Base-by-base conservation (phyloP, 92 coral and sea anemone genomes). In the Virgularia gustaviana region DNA sequence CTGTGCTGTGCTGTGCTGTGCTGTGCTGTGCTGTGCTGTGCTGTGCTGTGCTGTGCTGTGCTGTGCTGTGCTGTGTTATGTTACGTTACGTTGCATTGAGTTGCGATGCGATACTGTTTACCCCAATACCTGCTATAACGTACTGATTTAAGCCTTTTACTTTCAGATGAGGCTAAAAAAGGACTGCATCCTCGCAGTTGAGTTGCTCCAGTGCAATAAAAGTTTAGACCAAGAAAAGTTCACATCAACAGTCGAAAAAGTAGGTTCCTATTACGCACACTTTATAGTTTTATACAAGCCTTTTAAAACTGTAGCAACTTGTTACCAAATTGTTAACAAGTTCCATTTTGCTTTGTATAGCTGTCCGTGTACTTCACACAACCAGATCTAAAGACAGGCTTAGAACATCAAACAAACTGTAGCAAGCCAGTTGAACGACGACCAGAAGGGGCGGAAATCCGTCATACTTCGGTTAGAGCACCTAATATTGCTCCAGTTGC, bases 201-300 rank as follows among this genome's bases (percentile, higher is more conserved):
- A 92, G 52, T 86, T 92, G 45, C 84, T 92, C 30, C 88, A 92
- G 74, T 92, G 98, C 59, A 89, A 92, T 73, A 89, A 86, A 73
- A 79, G 90, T 10, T 47, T 86, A 72, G 94, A 86, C 81, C 83
- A 54, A 76, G 75, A 77, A 42, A 79, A 77, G 27, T 88, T 89
- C 27, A 49, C 89, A 25, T 64, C 59, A 38, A 79, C 83, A 36
- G 78, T 92, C 6, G 72, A 83, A 33, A 71, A 83, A 81, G 98
- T 92, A 71, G 33, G 88, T 11, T 4, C 5, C 0, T 36, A 11
- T 1, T 9, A 1, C 13, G 16, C 33, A 36, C 23, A 10, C 25
- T 4, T 59, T 31, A 58, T n/a, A 49, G 30, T 36, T 30, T 35
- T 12, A 33, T 13, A 16, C n/a, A 11, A 44, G 9, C 32, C 1